Percentiles rank a stretch among this genome's conserved stretches.
These are phyloP conservation scores for Melanocharis versteri DNA, from an alignment of 2,113 vertebrate species.

Conservation along the genomic window DNA sequence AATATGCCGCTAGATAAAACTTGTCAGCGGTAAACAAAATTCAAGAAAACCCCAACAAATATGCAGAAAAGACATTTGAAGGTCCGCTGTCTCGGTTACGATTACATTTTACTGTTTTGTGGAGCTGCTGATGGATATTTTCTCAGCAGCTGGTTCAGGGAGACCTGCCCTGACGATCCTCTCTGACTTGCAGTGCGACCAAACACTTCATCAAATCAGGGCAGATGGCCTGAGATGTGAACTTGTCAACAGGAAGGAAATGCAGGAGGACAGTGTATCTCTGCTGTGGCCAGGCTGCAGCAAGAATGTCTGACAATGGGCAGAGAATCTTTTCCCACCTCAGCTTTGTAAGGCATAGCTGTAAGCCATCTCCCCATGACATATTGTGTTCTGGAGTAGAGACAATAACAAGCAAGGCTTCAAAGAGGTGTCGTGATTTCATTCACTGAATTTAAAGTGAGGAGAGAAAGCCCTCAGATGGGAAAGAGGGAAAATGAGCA, in stretches of 20 bases:
- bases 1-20: neutral
- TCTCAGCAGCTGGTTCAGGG: neutral
- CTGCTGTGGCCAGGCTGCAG: slow-evolving; percentile 50
- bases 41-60: neutral
- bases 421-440: slow-evolving; percentile 32
- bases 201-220: slow-evolving; percentile 79
- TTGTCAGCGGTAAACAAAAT: slow-evolving; percentile 6
- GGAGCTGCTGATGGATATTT: slow-evolving; percentile 8
- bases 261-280: slow-evolving; percentile 61
- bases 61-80: neutral
- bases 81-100: neutral
- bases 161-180: slow-evolving; percentile 72
- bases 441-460: neutral
- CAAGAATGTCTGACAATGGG: slow-evolving; percentile 71
- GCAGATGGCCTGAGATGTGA: slow-evolving; percentile 65
- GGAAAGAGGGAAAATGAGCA: neutral
- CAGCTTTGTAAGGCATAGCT: slow-evolving; percentile 69
- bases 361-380: slow-evolving; percentile 78
- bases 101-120: neutral
- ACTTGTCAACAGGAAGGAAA: slow-evolving; percentile 71
- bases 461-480: neutral
- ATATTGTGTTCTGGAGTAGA: slow-evolving; percentile 66
- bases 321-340: slow-evolving; percentile 67
- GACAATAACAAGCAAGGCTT: slow-evolving; percentile 21
- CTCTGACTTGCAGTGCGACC: slow-evolving; percentile 77